Conservation (phyloP, 1,140 invertebrate species). For the Pseudoatta argentina region DNA sequence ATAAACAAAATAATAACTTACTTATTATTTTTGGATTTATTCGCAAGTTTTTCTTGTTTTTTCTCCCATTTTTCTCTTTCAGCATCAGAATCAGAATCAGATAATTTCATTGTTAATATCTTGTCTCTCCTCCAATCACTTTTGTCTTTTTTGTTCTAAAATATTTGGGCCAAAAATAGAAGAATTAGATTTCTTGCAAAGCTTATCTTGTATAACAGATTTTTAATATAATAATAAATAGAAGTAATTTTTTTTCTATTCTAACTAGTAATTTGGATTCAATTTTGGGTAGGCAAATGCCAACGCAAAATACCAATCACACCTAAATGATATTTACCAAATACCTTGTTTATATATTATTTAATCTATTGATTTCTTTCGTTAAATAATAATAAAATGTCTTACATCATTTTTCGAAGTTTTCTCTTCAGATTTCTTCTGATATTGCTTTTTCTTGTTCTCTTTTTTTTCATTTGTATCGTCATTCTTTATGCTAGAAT, state of each 20-base stretch:
- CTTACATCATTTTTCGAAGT: conserved; percentile 58
- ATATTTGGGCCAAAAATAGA: neutral
- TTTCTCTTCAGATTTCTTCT: conserved; percentile 40
- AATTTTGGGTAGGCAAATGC: no score
- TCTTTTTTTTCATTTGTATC: conserved; percentile 42
- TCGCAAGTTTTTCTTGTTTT: conserved; percentile 68
- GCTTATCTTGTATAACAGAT: neutral
- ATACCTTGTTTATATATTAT: neutral
- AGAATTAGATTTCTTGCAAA: neutral
- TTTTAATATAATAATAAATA: conserved; percentile 7
- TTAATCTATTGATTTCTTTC: conserved; percentile 7
- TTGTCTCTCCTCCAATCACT: conserved; percentile 80
- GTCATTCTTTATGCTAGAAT: neutral
- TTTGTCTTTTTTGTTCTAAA: conserved; percentile 65
- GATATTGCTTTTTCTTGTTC: conserved; percentile 45
- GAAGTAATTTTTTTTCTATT: neutral
- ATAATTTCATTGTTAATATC: conserved; percentile 79
- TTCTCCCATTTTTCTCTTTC: conserved; percentile 73
- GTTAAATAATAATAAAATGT: neutral
- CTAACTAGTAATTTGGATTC: neutral
- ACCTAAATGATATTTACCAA: no score
- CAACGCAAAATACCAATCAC: no score
- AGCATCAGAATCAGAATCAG: conserved; percentile 79
- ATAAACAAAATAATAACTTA: conserved; percentile 65
- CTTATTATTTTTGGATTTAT: conserved; percentile 69